These are phyloP conservation scores for Amiota mariae DNA, from an alignment of 2,888 invertebrate genomes.

Conservation along the genomic window DNA sequence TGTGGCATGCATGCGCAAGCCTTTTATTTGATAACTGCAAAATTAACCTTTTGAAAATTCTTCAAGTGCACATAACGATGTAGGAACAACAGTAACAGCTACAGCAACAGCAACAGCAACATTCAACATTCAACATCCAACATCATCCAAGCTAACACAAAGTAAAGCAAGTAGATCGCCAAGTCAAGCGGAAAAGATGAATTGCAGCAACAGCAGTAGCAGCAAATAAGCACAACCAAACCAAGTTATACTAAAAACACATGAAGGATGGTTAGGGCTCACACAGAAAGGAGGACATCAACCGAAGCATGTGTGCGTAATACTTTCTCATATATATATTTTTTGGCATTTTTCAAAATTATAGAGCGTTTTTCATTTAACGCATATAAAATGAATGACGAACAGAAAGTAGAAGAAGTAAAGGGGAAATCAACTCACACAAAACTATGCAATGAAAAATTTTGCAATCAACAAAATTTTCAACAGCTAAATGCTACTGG, in stretches of 20 bases:
- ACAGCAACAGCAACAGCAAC: not conserved
- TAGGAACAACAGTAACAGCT: not conserved
- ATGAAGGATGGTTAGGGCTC: no score
- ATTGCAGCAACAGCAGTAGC: no score
- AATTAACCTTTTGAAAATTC: slow-evolving; percentile 59
- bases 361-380: slow-evolving; percentile 5
- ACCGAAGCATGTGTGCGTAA: slow-evolving; percentile 25
- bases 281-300: no score
- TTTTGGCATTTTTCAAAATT: slow-evolving; percentile 28
- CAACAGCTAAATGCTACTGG: not conserved
- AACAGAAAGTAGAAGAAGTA: slow-evolving; percentile 27
- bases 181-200: slow-evolving; percentile 48
- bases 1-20: slow-evolving; percentile 36
- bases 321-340: slow-evolving; percentile 23
- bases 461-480: slow-evolving; percentile 53
- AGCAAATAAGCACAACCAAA: no score
- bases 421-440: slow-evolving; percentile 11
- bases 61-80: slow-evolving; percentile 43
- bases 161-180: slow-evolving; percentile 33
- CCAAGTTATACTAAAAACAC: no score
- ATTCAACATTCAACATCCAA: not conserved
- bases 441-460: slow-evolving; percentile 49
- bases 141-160: slow-evolving; percentile 19
- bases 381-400: not conserved
- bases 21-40: slow-evolving; percentile 56